These are phyloP conservation scores for Tor tambroides DNA, from an alignment of 2,113 vertebrate genomes.

Conservation along the genomic window DNA sequence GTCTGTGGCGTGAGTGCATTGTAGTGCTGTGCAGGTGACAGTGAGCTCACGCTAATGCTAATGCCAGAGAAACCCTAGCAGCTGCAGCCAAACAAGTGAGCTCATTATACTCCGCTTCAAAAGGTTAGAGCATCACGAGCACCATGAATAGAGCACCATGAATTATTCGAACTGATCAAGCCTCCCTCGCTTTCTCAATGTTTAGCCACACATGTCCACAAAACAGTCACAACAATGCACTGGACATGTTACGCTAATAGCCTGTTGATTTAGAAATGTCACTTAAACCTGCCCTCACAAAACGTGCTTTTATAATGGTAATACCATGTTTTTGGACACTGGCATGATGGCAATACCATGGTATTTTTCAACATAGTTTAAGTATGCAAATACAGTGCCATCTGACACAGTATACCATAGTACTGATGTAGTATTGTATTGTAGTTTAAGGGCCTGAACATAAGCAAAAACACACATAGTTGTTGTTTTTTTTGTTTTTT, in stretches of 20 bases:
- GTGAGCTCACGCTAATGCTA: conserved; percentile 51
- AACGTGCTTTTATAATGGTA: too few relatives aligned
- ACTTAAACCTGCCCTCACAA: neutral
- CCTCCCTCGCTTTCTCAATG: conserved; percentile 20
- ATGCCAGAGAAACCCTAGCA: conserved; percentile 46
- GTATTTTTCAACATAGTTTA: neutral
- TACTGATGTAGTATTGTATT: too few relatives aligned
- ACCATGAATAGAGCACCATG: conserved; percentile 10
- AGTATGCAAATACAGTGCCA: neutral
- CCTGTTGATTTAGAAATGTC: neutral
- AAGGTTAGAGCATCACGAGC: conserved; percentile 21
- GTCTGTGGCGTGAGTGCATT: conserved; percentile 15
- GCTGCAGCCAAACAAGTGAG: conserved; percentile 52
- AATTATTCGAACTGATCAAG: conserved; percentile 52
- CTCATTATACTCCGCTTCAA: conserved; percentile 53
- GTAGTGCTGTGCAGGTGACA: conserved; percentile 49
- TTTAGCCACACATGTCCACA: neutral
- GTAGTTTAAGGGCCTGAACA: neutral
- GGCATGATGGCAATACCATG: neutral
- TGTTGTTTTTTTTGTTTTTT: too few relatives aligned
- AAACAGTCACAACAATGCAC: neutral
- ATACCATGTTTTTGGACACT: too few relatives aligned
- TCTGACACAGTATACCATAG: neutral
- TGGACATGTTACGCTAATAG: conserved; percentile 16
- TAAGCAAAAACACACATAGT: too few relatives aligned